These are phyloP conservation scores for Bombyx huttoni DNA, from an alignment of 2,888 invertebrate genomes.

Conservation along the genomic window DNA sequence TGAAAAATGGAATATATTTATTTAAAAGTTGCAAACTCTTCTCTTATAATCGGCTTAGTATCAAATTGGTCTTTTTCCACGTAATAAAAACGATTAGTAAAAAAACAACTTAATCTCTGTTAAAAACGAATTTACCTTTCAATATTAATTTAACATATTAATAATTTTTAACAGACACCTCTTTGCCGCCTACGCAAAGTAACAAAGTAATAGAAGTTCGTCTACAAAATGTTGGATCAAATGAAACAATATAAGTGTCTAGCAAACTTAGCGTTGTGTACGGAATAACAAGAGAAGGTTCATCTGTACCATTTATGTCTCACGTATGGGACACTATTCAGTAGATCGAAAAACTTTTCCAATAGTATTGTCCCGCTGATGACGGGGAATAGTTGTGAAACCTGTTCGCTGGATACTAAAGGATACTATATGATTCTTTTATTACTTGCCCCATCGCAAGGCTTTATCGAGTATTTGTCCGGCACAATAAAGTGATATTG, in stretches of 20 bases:
- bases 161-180: too few relatives aligned
- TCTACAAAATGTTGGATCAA: neutral
- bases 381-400: slow-evolving; percentile 56
- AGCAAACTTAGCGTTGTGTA: slow-evolving; percentile 40
- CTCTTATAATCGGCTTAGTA: too few relatives aligned
- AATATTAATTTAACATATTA: too few relatives aligned
- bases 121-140: too few relatives aligned
- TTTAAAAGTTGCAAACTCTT: too few relatives aligned
- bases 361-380: slow-evolving; percentile 52
- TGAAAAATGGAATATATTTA: too few relatives aligned
- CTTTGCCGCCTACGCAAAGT: too few relatives aligned
- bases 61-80: too few relatives aligned
- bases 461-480: slow-evolving; percentile 7
- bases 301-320: slow-evolving; percentile 53
- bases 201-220: too few relatives aligned
- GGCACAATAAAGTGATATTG: slow-evolving; percentile 12
- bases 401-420: slow-evolving; percentile 15
- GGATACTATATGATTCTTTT: slow-evolving; percentile 28
- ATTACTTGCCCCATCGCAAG: slow-evolving; percentile 29
- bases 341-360: slow-evolving; percentile 66
- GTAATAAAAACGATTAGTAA: too few relatives aligned
- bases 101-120: too few relatives aligned
- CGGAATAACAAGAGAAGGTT: slow-evolving; percentile 45
- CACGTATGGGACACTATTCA: slow-evolving; percentile 55
- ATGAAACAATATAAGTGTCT: slow-evolving; percentile 37